Evolutionary conservation across 2,888 invertebrate genomes (phyloP), one percentile per base, ranked within the genome.

Genomic region (Disparrhopalites patrizii): DNA sequence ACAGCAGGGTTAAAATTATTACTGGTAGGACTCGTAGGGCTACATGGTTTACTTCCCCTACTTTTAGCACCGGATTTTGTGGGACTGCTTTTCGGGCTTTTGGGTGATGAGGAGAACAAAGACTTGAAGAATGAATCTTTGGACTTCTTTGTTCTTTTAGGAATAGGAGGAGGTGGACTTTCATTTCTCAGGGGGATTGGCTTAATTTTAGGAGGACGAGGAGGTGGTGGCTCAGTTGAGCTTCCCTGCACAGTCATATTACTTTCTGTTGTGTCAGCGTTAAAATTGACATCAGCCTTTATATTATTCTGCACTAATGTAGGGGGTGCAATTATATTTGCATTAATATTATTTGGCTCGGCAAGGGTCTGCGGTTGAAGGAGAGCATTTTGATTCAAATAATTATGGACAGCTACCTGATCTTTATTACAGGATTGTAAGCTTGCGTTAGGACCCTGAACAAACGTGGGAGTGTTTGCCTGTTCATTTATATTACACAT

Each of bases 181-280:
- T 73, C 67, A 18, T 43, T 20, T 43, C 47, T 55, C 4, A 13
- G 13, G n/a, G 15, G 7, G 1, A 40, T 2, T 27, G 40, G 79
- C 78, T 75, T 82, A 81, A 82, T 81, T 76, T 81, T 81, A 0
- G 77, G 72, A 5, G 78, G 74, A 25, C 77, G 73, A 13, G 77
- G 76, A 10, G 77, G 66, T 76, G 55, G 65, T 76, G 61, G 47
- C 18, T 63, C 58, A 20, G 27, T 76, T 81, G 33, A 80, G 79
- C 73, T 82, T 76, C 1, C 81, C 80, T 58, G 82, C 79, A 30
- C 55, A 30, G 30, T 47, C 60, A 51, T 55, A n/a, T 25, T 47
- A n/a, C n/a, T n/a, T n/a, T 13, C 28, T 55, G 47, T 3, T 8
- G 7, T 43, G n/a, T 43, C n/a, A 43, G 47, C 20, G n/a, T 47